A percentile compares a stretch with the other conserved stretches of the same genome.
phyloP scores from a whole-genome alignment of 1,140 invertebrate species.

The Drosophila ercepeae region DNA sequence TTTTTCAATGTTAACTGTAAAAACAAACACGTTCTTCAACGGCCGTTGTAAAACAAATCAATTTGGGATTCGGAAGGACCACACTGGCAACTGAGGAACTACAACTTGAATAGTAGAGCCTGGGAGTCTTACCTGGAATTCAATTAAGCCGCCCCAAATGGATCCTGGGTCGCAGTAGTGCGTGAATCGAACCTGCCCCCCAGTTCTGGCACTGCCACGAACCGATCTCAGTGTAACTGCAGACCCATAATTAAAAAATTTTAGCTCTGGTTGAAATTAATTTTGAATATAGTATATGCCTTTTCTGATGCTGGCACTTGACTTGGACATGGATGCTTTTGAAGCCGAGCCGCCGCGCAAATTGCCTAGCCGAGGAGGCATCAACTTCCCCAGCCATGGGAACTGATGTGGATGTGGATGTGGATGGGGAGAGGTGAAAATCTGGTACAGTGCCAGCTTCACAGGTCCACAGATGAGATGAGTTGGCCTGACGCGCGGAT shows the following conservation, averaged over 20 bases:
- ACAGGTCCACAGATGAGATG: conserved; percentile 42
- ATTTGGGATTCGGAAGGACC: conserved; percentile 62
- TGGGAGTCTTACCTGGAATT: conserved; percentile 53
- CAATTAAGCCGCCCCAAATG: conserved; percentile 70
- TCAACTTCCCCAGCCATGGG: conserved; percentile 36
- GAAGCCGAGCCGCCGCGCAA: conserved; percentile 68
- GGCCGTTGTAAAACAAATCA: conserved; percentile 72
- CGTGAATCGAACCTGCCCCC: conserved; percentile 50
- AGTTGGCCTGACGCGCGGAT: conserved; percentile 70
- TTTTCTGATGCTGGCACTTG: conserved; percentile 46
- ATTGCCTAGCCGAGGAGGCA: conserved; percentile 65
- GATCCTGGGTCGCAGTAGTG: conserved; percentile 32
- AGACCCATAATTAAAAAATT: conserved; percentile 80
- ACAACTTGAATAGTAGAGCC: neutral
- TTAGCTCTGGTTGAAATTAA: conserved; percentile 78
- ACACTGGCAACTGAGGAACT: conserved; percentile 25
- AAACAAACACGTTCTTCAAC: conserved; percentile 76
- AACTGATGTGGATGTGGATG: conserved; percentile 9
- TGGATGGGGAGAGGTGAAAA: neutral
- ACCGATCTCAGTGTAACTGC: conserved; percentile 43
- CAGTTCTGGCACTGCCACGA: conserved; percentile 22
- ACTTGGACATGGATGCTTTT: conserved; percentile 68
- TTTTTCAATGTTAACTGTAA: conserved; percentile 81
- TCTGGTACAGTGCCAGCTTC: neutral
- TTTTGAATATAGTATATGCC: conserved; percentile 64